Base-by-base conservation (phyloP, 2,797 vertebrate genomes). In the Tamandua tetradactyla region DNA sequence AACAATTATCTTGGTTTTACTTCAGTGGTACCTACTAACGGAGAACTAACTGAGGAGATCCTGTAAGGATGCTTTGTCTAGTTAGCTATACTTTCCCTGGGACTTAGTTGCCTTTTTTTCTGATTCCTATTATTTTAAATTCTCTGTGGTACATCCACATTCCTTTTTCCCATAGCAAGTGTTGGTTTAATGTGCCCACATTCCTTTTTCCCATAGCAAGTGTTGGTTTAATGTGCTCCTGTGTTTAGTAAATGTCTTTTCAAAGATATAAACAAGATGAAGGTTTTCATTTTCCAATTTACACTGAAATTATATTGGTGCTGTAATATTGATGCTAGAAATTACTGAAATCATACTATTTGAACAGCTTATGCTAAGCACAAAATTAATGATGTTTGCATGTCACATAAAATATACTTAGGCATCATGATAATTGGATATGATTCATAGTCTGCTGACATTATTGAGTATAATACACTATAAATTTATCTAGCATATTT, bases 391-490 rank as follows among this genome's bases (percentile, higher is more conserved):
- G 93, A 97, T 97, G 94, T 96, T 89, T 95, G 44, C 86, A 85
- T 6, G 37, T 96, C 95, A 90, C 64, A 90, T 90, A 95, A 95
- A 42, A 95, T 95, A 25, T 64, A 57, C 94, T 98, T 88, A 69
- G 82, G 57, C 75, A 76, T 91, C 78, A 93, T 92, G 95, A 93
- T 96, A 97, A 84, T 94, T 97, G 92, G 76, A 94, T 97, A 87
- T 95, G 95, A 97, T 96, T 96, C 93, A 95, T 91, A 96, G 80
- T 87, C 91, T 85, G 76, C 95, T 94, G 72, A 95, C 93, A 95
- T 96, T 97, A 81, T 97, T 97, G 92, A 47, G 79, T 96, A 93
- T 85, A 96, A 96, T 95, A 94, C 14, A 75, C 97, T 94, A 87
- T 86, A 12, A 82, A 66, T 89, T 82, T 95, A 59, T 96, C 93